phyloP scores from a whole-genome alignment of 2,113 vertebrate genomes.

The Serilophus lunatus region DNA sequence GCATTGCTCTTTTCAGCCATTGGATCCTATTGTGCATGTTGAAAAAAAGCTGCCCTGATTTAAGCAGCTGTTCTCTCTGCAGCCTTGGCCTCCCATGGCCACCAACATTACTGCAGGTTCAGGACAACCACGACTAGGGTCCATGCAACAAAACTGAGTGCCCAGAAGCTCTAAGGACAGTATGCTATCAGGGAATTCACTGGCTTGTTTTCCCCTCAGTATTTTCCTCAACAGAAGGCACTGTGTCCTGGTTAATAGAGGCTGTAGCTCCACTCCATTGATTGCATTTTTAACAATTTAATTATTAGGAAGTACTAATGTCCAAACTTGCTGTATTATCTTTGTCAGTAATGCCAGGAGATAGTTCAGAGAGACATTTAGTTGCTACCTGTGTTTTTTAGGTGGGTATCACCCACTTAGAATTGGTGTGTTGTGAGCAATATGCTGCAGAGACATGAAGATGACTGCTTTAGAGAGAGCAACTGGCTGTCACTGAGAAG shows the following conservation, averaged over 20 bases:
- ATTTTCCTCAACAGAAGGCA: not conserved
- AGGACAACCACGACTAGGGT: not conserved
- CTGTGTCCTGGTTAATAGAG: not conserved
- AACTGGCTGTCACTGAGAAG: not conserved
- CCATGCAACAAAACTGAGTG: rapidly evolving
- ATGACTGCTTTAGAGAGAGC: not conserved
- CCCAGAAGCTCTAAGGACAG: not conserved
- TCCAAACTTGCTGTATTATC: not conserved
- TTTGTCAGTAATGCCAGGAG: not conserved
- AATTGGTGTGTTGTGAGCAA: not conserved
- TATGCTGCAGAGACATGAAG: rapidly evolving
- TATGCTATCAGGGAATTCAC: not conserved
- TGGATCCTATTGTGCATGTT: not conserved
- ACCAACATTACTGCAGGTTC: not conserved
- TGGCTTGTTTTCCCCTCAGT: not conserved
- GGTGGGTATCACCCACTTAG: rapidly evolving
- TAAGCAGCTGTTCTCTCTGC: not conserved
- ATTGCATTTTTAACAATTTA: not conserved
- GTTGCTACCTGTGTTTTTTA: not conserved
- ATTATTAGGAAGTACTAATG: rapidly evolving
- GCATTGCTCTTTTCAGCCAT: not conserved
- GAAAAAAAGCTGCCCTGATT: not conserved
- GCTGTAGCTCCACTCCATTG: not conserved
- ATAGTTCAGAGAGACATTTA: not conserved
- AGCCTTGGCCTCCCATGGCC: not conserved